phyloP scores from a whole-genome alignment of 2,113 vertebrate species.

The Sander vitreus region DNA sequence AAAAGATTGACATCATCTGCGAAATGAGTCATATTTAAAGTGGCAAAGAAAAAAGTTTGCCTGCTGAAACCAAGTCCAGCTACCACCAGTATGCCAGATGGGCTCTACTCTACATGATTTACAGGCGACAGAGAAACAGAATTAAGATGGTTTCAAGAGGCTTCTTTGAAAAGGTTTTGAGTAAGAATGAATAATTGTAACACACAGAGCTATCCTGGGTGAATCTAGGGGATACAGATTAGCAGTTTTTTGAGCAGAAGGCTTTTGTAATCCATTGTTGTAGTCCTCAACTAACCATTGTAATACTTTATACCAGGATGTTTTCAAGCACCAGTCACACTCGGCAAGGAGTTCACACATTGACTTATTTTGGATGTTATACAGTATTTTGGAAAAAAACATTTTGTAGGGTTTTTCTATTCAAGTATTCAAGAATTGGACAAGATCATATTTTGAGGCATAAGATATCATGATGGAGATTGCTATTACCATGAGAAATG shows the following conservation, averaged over 20 bases:
- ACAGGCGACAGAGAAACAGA: slow-evolving; percentile 39
- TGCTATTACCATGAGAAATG: slow-evolving; percentile 62
- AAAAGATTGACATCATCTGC: slow-evolving; percentile 6
- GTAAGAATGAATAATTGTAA: slow-evolving; percentile 69
- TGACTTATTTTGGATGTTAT: not conserved
- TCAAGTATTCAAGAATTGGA: not conserved
- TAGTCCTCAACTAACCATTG: slow-evolving; percentile 56
- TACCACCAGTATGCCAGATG: slow-evolving; percentile 53
- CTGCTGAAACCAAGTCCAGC: slow-evolving; percentile 28
- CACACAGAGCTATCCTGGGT: slow-evolving; percentile 61
- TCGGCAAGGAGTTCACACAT: not conserved
- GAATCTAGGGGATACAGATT: slow-evolving; percentile 67
- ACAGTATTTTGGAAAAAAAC: slow-evolving; percentile 3
- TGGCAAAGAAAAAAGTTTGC: slow-evolving; percentile 15
- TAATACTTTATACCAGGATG: slow-evolving; percentile 35
- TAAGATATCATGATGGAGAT: slow-evolving; percentile 36
- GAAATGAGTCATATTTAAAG: slow-evolving; percentile 48
- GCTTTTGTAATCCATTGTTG: slow-evolving; percentile 67
- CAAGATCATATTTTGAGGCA: slow-evolving; percentile 1
- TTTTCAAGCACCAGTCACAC: slow-evolving; percentile 46
- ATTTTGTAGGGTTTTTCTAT: not conserved
- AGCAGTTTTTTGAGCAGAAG: slow-evolving; percentile 66
- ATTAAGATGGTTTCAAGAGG: slow-evolving; percentile 61
- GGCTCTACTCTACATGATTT: slow-evolving; percentile 55
- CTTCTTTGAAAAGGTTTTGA: slow-evolving; percentile 62